phyloP scores from a whole-genome alignment of 2,113 vertebrate genomes.

The Cygnus buccinator region DNA sequence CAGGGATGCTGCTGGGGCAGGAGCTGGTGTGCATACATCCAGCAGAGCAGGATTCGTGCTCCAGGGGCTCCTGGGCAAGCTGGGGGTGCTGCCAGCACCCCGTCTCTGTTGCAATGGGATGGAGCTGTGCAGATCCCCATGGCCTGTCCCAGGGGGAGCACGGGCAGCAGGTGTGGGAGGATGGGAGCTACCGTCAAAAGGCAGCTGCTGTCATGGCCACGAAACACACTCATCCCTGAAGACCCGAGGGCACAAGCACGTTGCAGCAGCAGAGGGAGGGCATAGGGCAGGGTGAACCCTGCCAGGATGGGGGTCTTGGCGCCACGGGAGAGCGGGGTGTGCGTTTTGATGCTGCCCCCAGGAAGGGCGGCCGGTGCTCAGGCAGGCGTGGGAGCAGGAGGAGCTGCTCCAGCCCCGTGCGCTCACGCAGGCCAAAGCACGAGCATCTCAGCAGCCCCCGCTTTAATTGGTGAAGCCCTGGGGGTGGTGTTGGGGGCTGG shows the following conservation, averaged over 20 bases:
- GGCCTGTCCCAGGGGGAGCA: neutral
- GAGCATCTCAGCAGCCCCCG: accelerated
- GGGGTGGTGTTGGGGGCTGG: neutral
- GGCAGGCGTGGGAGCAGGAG: neutral
- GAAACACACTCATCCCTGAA: neutral
- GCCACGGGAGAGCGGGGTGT: neutral
- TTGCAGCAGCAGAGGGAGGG: neutral
- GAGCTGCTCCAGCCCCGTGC: neutral
- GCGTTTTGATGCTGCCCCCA: neutral
- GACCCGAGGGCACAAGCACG: neutral
- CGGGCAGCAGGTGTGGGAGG: neutral
- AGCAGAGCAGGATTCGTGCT: neutral
- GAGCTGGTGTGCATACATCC: neutral
- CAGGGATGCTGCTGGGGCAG: neutral
- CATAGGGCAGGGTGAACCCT: neutral
- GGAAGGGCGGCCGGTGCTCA: neutral
- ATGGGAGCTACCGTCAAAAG: neutral
- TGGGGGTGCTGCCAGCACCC: neutral
- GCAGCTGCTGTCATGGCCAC: neutral
- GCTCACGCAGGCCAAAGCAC: neutral
- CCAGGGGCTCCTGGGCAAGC: neutral
- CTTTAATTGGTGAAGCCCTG: neutral
- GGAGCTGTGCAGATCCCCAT: neutral
- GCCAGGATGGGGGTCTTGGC: neutral
- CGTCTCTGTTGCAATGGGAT: neutral